Evolutionary conservation across 2,888 invertebrate genomes (phyloP).

Genomic region (Caenorhabditis sp.): DNA sequence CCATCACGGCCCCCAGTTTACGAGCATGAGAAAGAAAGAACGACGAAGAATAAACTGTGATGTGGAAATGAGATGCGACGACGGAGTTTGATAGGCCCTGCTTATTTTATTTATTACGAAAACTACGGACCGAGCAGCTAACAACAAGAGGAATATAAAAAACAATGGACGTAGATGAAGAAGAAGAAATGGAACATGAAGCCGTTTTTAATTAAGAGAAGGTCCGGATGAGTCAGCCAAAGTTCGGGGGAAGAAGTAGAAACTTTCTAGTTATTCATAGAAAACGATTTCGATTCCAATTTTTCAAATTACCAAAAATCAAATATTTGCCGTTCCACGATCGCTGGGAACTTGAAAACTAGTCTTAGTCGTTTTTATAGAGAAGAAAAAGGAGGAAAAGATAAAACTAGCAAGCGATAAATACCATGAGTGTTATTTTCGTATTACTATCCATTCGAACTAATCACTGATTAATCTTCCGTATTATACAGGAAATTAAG

Average conservation of each 20-base stretch:
- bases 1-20: slow-evolving; percentile 1
- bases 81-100: slow-evolving; percentile 3
- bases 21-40: slow-evolving; percentile 13
- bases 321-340: neutral
- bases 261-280: neutral
- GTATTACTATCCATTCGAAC: neutral
- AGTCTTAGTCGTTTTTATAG: neutral
- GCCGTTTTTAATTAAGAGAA: neutral
- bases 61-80: neutral
- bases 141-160: neutral
- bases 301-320: neutral
- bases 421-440: neutral
- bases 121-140: neutral
- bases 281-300: neutral
- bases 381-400: neutral
- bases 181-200: neutral
- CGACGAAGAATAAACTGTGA: slow-evolving; percentile 6
- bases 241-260: neutral
- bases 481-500: too few species aligned
- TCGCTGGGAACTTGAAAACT: neutral
- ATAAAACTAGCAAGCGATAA: neutral
- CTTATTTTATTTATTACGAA: slow-evolving; percentile 21
- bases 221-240: neutral
- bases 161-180: neutral
- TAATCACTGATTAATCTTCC: neutral